Evolutionary conservation across 2,113 vertebrate species (phyloP).

Genomic region (Aphyosemion australe): DNA sequence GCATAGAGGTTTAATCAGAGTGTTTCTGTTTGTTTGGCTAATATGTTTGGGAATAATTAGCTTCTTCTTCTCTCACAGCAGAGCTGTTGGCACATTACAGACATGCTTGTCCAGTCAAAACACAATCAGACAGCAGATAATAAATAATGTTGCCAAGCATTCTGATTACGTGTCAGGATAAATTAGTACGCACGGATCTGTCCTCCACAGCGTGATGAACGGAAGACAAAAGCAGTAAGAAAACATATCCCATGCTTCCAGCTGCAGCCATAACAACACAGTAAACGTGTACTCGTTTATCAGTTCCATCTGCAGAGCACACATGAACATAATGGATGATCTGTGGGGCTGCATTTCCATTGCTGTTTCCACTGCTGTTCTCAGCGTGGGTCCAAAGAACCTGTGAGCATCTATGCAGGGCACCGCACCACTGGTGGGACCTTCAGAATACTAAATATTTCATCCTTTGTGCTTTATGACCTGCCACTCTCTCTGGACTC

Average conservation of each 20-base stretch:
- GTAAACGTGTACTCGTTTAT: slow-evolving; percentile 3
- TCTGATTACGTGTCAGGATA: slow-evolving; percentile 47
- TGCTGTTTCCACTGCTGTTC: slow-evolving; percentile 21
- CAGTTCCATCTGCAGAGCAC: slow-evolving; percentile 35
- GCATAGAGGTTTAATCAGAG: neutral
- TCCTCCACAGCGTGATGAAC: slow-evolving; percentile 22
- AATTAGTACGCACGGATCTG: slow-evolving; percentile 43
- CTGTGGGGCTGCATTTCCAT: slow-evolving; percentile 31
- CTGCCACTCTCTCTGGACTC: slow-evolving; percentile 2
- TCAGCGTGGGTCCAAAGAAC: slow-evolving; percentile 34
- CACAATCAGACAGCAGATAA: slow-evolving; percentile 45
- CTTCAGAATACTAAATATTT: slow-evolving; percentile 54
- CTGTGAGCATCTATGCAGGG: slow-evolving; percentile 28
- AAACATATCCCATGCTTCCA: slow-evolving; percentile 10
- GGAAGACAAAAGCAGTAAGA: slow-evolving; percentile 16
- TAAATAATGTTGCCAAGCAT: slow-evolving; percentile 44
- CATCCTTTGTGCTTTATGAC: slow-evolving; percentile 28
- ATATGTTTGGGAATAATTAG: neutral
- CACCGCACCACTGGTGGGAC: slow-evolving; percentile 23
- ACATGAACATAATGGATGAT: slow-evolving; percentile 20
- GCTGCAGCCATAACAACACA: neutral
- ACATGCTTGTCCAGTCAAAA: slow-evolving; percentile 49
- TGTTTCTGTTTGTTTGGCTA: neutral
- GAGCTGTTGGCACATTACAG: slow-evolving; percentile 24
- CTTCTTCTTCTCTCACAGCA: neutral